Conservation (phyloP, 2,888 invertebrate species). For the Nemoura dubitans region DNA sequence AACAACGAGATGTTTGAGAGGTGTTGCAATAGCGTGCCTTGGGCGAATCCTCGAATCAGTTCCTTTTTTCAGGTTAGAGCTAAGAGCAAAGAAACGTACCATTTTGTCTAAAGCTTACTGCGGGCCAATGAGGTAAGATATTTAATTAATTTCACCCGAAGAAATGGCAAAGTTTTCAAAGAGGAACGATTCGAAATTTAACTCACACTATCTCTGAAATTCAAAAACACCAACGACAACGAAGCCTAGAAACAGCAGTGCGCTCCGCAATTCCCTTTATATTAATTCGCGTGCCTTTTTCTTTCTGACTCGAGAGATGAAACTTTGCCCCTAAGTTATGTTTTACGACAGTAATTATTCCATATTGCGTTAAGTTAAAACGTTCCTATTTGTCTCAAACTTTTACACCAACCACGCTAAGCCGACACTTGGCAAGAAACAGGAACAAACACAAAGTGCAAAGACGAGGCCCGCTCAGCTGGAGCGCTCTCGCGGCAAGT, state of each 20-base stretch:
- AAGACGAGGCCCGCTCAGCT: too few species aligned
- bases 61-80: too few species aligned
- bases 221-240: neutral
- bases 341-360: neutral
- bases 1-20: too few species aligned
- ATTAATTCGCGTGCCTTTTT: neutral
- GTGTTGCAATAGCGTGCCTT: too few species aligned
- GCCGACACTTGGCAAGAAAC: neutral
- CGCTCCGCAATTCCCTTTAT: neutral
- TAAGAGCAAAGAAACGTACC: neutral
- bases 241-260: neutral
- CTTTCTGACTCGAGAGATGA: neutral
- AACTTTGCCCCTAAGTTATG: neutral
- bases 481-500: too few species aligned
- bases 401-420: neutral
- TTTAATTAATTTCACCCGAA: neutral
- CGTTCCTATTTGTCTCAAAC: neutral
- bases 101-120: neutral
- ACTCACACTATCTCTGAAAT: neutral
- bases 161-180: neutral
- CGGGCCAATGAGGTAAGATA: too few species aligned
- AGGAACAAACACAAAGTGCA: neutral
- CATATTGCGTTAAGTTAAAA: conserved; percentile 12
- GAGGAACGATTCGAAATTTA: neutral
- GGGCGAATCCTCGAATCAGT: too few species aligned